phyloP scores from a whole-genome alignment of 2,888 invertebrate genomes.

The Leptothorax acervorum region DNA sequence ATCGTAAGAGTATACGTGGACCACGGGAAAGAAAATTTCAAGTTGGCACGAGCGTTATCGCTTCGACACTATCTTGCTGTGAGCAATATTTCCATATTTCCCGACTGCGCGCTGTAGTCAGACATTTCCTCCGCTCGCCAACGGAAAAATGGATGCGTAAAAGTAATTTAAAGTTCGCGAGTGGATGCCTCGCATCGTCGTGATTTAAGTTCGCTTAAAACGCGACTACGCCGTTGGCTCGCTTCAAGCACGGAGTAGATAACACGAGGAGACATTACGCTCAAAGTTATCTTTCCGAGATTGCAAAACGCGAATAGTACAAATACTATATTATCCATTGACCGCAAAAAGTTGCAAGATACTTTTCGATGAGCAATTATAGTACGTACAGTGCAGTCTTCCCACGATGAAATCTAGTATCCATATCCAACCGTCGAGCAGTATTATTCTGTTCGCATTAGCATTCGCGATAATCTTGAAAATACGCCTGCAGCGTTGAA shows the following conservation, averaged over 20 bases:
- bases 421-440: not conserved
- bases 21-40: slow-evolving; percentile 71
- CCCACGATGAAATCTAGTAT: slow-evolving; percentile 16
- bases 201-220: slow-evolving; percentile 51
- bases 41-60: slow-evolving; percentile 68
- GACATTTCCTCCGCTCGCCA: slow-evolving; percentile 55
- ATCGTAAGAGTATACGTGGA: not conserved
- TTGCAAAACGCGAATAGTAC: slow-evolving; percentile 32
- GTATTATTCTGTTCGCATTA: slow-evolving; percentile 40
- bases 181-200: slow-evolving; percentile 53
- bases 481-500: slow-evolving; percentile 22
- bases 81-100: slow-evolving; percentile 69
- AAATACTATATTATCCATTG: not conserved
- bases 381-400: not conserved
- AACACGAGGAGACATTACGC: slow-evolving; percentile 42
- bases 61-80: slow-evolving; percentile 60
- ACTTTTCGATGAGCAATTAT: slow-evolving; percentile 5
- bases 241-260: slow-evolving; percentile 23
- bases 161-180: slow-evolving; percentile 56
- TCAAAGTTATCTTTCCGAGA: slow-evolving; percentile 39
- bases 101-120: slow-evolving; percentile 51
- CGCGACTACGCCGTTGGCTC: slow-evolving; percentile 25
- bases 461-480: slow-evolving; percentile 27
- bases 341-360: slow-evolving; percentile 27
- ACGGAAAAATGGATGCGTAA: slow-evolving; percentile 56